Base-by-base conservation (phyloP, 2,888 invertebrate genomes). In the Melieria picta region DNA sequence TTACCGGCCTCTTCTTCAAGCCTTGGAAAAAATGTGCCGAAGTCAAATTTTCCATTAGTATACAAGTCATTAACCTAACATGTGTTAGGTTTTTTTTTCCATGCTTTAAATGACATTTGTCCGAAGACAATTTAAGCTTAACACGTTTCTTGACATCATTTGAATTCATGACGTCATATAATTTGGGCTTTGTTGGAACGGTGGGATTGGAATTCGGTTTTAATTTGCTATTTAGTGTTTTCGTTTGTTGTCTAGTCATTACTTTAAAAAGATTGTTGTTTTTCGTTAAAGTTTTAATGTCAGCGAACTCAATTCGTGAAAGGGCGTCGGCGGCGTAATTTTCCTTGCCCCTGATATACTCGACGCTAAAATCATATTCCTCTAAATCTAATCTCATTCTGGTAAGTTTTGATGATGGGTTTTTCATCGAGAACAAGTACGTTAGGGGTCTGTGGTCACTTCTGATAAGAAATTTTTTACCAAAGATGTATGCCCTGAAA, bases 371-470 rank as follows among this genome's bases (percentile, higher is more conserved):
- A 9, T 57, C 16, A 57, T 13, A 57, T 57, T 57, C 57, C 16
- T 57, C 57, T 9, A 57, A 57, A 57, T 57, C 57, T 13, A 57
- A 9, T 13, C 57, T 57, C 57, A 57, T 57, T 7, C 57, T 5
- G n/a, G 9, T 57, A 10, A 57, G 16, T 30, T 30, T 3, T 30
- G 30, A 30, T 30, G 30, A 30, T 30, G 30, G 30, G 30, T 30
- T 30, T 30, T 57, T 57, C 57, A n/a, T 57, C 5, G 57, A 57
- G 9, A 52, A 52, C 1, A 52, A 9, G 9, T 52, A 52, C 5
- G 52, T n/a, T 5, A 6, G 9, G 5, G 77, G 79, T 66, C 73
- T 72, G 62, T 80, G 79, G 57, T 79, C 78, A 9, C 74, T 73
- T n/a, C 56, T 72, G 11, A 78, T 74, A 7, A 68, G 48, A 68